Conservation (phyloP, 2,797 vertebrate genomes). For the Danio kyathit region DNA sequence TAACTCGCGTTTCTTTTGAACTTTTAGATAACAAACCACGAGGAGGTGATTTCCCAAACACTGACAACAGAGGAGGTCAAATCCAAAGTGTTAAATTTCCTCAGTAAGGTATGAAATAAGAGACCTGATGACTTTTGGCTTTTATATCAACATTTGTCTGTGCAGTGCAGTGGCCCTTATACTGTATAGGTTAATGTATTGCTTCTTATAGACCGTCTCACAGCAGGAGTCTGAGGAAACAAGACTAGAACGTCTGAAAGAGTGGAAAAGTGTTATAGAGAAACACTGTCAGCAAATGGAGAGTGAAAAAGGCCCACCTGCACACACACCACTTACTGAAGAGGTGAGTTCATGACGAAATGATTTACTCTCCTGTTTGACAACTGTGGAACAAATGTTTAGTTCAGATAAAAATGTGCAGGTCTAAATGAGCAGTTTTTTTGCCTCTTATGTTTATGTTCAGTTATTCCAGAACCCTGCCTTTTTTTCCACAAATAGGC, state of each 20-base stretch:
- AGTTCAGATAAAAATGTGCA: not conserved
- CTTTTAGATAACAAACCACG: constrained; percentile 89
- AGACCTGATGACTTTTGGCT: not conserved
- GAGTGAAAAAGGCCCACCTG: constrained; percentile 28
- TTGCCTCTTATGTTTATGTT: no score
- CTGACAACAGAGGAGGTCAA: constrained; percentile 87
- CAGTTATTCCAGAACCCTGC: no score
- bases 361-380: not conserved
- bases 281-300: constrained; percentile 67
- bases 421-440: no score
- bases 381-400: not conserved
- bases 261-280: constrained; percentile 74
- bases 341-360: constrained; percentile 17
- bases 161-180: not conserved
- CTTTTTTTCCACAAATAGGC: no score
- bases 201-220: constrained; percentile 64
- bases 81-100: constrained; percentile 88
- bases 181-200: not conserved
- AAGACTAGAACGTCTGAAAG: constrained; percentile 79
- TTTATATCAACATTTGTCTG: not conserved
- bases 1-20: constrained; percentile 2
- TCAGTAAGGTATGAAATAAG: constrained; percentile 87
- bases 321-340: constrained; percentile 31
- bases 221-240: constrained; percentile 74
- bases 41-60: constrained; percentile 90